These are phyloP conservation scores for Selene dorsalis DNA, from an alignment of 2,797 vertebrate genomes.

Conservation along the genomic window DNA sequence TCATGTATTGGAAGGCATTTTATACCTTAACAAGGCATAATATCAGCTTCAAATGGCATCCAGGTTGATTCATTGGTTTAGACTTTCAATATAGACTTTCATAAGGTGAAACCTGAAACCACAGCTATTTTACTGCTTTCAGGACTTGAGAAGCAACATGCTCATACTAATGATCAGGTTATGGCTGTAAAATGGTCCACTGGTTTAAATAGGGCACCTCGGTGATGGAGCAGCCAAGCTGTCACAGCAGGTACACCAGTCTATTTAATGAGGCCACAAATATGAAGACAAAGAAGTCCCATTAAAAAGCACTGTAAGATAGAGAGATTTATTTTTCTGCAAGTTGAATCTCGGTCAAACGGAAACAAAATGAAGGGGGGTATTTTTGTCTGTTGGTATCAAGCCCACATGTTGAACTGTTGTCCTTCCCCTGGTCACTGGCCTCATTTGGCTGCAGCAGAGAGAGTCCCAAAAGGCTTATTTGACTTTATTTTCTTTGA, in stretches of 20 bases:
- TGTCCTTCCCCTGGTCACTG: constrained; percentile 78
- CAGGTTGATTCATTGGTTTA: not conserved
- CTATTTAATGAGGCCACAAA: constrained; percentile 23
- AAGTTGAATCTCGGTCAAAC: constrained; percentile 6
- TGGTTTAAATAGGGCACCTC: constrained; percentile 62
- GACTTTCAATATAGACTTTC: not conserved
- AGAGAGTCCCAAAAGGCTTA: constrained; percentile 50
- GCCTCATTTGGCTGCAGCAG: constrained; percentile 78
- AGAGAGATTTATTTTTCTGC: not conserved
- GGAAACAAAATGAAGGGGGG: constrained; percentile 17
- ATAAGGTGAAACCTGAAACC: not conserved
- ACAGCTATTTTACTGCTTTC: not conserved
- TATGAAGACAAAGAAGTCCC: not conserved
- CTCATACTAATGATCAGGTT: constrained; percentile 25
- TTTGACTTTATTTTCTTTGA: constrained; percentile 47
- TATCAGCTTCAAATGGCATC: not conserved
- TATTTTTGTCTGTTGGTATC: constrained; percentile 57
- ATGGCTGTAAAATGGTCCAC: constrained; percentile 27
- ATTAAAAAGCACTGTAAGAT: not conserved
- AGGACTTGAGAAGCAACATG: constrained; percentile 9
- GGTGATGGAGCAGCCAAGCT: not conserved
- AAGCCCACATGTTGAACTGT: constrained; percentile 58
- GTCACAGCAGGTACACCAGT: constrained; percentile 39
- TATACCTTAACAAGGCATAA: not conserved
- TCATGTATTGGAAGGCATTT: not conserved